Conservation (phyloP, 2,113 vertebrate species). For the Poeciliopsis occidentalis region DNA sequence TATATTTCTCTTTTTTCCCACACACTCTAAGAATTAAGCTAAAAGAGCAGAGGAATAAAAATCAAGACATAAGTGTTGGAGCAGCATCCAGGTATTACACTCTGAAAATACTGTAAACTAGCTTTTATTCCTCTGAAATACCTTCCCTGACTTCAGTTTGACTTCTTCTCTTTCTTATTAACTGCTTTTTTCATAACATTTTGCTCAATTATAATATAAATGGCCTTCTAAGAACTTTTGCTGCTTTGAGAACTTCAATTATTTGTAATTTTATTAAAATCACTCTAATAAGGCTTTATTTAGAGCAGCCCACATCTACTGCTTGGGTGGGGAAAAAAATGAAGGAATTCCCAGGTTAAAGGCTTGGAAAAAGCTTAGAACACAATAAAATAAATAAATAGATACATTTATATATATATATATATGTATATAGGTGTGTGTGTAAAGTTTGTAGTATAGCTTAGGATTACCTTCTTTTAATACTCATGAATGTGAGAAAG, state of each 20-base stretch:
- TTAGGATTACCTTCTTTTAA: neutral
- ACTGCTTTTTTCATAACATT: neutral
- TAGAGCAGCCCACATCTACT: neutral
- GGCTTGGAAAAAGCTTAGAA: neutral
- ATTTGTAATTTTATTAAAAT: slow-evolving; percentile 3
- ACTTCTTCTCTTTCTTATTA: neutral
- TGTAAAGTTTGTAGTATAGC: neutral
- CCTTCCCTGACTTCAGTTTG: neutral
- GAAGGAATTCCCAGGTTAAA: neutral
- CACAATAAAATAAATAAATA: neutral
- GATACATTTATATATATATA: too few relatives aligned
- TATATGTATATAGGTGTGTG: too few relatives aligned
- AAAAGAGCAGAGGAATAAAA: too few relatives aligned
- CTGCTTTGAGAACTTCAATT: neutral
- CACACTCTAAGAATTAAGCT: too few relatives aligned
- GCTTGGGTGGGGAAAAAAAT: neutral
- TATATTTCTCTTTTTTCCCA: neutral
- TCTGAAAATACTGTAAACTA: neutral
- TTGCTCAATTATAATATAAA: neutral
- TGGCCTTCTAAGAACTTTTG: neutral
- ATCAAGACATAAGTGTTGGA: too few relatives aligned
- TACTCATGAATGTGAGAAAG: neutral
- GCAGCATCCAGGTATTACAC: neutral
- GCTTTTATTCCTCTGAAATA: neutral
- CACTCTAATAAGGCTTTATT: neutral